A percentile compares a stretch with the other conserved stretches of the same genome.
Evolutionary conservation across 1,140 invertebrate genomes (phyloP).

Genomic region (Drosophila auraria): DNA sequence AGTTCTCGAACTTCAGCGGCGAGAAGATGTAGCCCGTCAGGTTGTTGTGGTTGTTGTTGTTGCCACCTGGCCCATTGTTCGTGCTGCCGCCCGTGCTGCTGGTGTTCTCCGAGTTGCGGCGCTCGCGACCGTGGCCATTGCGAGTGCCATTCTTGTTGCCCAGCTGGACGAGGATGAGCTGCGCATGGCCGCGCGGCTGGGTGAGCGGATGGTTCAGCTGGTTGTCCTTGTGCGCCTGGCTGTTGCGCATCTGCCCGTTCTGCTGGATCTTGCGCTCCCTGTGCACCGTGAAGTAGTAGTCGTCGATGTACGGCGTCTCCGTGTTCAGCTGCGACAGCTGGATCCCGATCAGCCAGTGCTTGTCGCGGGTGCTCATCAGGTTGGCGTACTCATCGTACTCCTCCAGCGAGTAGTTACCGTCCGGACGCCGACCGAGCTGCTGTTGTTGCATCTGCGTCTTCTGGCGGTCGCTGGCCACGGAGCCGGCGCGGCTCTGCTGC

Average conservation of each 20-base stretch:
- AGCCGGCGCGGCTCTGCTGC: constrained; percentile 51
- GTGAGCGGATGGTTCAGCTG: constrained; percentile 88
- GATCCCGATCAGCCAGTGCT: constrained; percentile 97
- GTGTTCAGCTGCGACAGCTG: constrained; percentile 95
- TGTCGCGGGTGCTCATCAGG: constrained; percentile 95
- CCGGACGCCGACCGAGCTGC: constrained; percentile 47
- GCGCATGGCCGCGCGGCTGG: constrained; percentile 85
- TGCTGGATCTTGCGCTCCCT: constrained; percentile 87
- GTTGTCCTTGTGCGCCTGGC: constrained; percentile 87
- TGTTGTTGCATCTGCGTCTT: constrained; percentile 43
- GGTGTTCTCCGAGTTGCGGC: constrained; percentile 86
- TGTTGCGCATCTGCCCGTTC: constrained; percentile 85
- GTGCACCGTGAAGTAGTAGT: constrained; percentile 93
- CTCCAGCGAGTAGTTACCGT: constrained; percentile 76
- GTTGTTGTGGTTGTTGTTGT: constrained; percentile 72
- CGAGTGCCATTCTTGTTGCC: constrained; percentile 84
- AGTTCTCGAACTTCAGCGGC: constrained; percentile 96
- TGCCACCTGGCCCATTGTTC: constrained; percentile 80
- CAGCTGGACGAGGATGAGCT: constrained; percentile 80
- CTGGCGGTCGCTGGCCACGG: constrained; percentile 40
- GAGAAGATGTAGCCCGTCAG: constrained; percentile 87
- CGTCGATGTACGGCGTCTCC: constrained; percentile 93
- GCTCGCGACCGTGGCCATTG: constrained; percentile 84
- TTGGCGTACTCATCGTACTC: constrained; percentile 92
- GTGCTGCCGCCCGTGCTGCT: constrained; percentile 53